Base-by-base conservation (phyloP, 2,888 invertebrate genomes). In the Oxytorus armatus region DNA sequence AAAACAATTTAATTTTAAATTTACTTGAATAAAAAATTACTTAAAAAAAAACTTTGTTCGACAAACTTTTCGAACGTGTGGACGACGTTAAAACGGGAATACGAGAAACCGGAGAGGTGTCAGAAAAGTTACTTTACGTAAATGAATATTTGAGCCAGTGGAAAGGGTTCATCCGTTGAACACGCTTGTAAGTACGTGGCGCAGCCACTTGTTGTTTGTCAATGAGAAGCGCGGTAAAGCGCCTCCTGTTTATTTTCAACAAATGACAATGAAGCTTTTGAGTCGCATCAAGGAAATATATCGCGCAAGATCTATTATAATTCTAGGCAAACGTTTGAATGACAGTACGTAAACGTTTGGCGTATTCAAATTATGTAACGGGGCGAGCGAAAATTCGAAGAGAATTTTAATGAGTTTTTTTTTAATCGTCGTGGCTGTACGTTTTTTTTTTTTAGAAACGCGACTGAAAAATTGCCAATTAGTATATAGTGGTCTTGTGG, bases 341-440 rank as follows among this genome's bases (percentile, higher is more conserved):
- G 49, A 5, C 1, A 23, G 21, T 61, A 21, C 5, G 11, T 21
- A 42, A 42, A 23, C 39, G 36, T n/a, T 21, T 3, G 21, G 11
- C 14, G 16, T 21, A 11, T 11, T 5, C 16, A 3, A 63, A 44
- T 63, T 47, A 44, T 63, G 29, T 11, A 53, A 68, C 4, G 11
- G 23, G 14, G 14, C 11, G 8, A 14, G 23, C 8, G 3, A 4
- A 23, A 44, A 63, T 63, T n/a, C n/a, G 14, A 16, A 29, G 63
- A 47, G 29, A 29, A 47, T 47, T 47, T 16, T 5, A 63, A 63
- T 14, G 63, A 47, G 25, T 11, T 10, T 61, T 21, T n/a, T 23
- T 61, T 21, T 42, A 23, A 23, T 3, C 21, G 1, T n/a, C 0
- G 25, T n/a, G 1, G 39, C 29, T 23, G 39, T 7, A 4, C 4